Evolutionary conservation across 2,888 invertebrate genomes (phyloP).

Genomic region (Orchesella flavescens): DNA sequence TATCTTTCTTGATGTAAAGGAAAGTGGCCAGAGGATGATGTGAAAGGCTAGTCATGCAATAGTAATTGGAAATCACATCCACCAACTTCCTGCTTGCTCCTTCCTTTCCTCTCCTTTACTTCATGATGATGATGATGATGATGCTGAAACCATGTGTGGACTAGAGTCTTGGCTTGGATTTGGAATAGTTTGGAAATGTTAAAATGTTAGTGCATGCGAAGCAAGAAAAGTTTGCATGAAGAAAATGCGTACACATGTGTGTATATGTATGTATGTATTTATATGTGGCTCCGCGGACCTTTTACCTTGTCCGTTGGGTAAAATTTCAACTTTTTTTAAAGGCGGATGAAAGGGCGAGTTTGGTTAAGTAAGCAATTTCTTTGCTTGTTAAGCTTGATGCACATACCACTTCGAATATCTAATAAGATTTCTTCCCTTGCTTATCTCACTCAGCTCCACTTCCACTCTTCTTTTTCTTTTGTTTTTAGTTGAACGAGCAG

Average conservation of each 20-base stretch:
- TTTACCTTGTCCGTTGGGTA: conserved; percentile 47
- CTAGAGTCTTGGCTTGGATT: too few species aligned
- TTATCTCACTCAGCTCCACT: conserved; percentile 6
- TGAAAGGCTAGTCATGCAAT: conserved; percentile 43
- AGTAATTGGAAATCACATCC: conserved; percentile 47
- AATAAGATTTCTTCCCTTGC: conserved; percentile 30
- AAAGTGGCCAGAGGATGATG: conserved; percentile 32
- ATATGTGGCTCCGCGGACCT: conserved; percentile 44
- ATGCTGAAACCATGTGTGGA: too few species aligned
- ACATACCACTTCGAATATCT: conserved; percentile 45
- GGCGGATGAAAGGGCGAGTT: conserved; percentile 36
- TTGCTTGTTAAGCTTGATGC: conserved; percentile 55
- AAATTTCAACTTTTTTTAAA: conserved; percentile 47
- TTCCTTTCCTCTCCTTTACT: conserved; percentile 12
- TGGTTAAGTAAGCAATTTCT: conserved; percentile 49
- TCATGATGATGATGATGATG: background rate
- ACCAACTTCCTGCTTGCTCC: background rate
- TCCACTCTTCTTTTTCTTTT: background rate
- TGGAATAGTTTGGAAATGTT: too few species aligned
- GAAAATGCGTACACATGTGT: background rate
- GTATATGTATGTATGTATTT: conserved; percentile 5
- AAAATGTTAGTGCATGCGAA: conserved; percentile 14
- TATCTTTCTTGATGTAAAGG: conserved; percentile 31
- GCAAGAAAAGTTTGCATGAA: background rate
- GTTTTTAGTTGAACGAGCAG: conserved; percentile 19